Percentiles rank a stretch among this genome's conserved stretches.
Evolutionary conservation across 2,888 invertebrate genomes (phyloP).

Genomic region (Drosophila pseudotalamancana): DNA sequence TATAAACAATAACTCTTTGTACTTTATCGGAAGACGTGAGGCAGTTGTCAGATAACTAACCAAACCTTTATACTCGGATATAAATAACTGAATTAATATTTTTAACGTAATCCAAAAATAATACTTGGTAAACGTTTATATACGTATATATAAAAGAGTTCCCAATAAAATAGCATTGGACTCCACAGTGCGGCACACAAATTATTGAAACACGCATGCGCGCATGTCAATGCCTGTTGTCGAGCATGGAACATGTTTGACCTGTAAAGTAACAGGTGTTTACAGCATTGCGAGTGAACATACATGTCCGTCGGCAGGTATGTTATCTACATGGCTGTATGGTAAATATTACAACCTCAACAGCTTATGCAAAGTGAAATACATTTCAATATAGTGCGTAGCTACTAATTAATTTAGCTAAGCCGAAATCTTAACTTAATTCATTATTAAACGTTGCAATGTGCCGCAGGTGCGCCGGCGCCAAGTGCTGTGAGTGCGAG

Average conservation of each 20-base stretch:
- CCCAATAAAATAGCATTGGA: neutral
- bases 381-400: constrained; percentile 31
- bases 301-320: constrained; percentile 1
- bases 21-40: neutral
- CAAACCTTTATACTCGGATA: neutral
- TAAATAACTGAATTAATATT: neutral
- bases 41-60: neutral
- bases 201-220: constrained; percentile 51
- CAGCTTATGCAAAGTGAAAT: constrained; percentile 35
- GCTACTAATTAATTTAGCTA: constrained; percentile 24
- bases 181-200: constrained; percentile 34
- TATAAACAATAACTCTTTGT: neutral
- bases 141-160: neutral
- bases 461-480: constrained; percentile 39
- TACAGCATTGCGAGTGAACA: constrained; percentile 24
- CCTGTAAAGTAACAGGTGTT: constrained; percentile 61
- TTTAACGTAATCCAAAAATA: too few species aligned
- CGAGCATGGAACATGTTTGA: constrained; percentile 52
- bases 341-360: constrained; percentile 27
- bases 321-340: constrained; percentile 29
- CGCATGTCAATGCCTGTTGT: constrained; percentile 35
- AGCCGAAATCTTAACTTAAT: constrained; percentile 10
- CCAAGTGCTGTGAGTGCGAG: constrained; percentile 5
- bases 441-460: constrained; percentile 17
- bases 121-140: too few species aligned